phyloP scores from a whole-genome alignment of 2,113 vertebrate species.

The Sinocyclocheilus anophthalmus region DNA sequence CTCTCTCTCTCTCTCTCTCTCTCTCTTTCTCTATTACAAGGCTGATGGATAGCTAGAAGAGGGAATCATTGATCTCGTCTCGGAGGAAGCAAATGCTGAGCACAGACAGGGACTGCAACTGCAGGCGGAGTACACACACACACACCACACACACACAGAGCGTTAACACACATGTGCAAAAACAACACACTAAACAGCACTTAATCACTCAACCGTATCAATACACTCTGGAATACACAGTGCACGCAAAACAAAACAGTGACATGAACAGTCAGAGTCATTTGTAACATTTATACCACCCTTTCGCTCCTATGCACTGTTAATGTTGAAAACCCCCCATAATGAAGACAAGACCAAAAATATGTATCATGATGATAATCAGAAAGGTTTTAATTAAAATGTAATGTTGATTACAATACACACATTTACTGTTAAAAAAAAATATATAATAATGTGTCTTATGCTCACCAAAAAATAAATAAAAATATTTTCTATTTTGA shows the following conservation, averaged over 20 bases:
- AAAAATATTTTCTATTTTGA: too few species aligned
- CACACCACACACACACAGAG: neutral
- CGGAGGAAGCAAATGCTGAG: slow-evolving; percentile 69
- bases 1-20: slow-evolving; percentile 32
- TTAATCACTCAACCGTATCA: slow-evolving; percentile 32
- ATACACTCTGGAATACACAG: slow-evolving; percentile 29
- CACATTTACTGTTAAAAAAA: neutral
- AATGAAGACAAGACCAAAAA: neutral
- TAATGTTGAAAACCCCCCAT: neutral
- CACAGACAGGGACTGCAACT: slow-evolving; percentile 62
- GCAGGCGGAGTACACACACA: slow-evolving; percentile 52
- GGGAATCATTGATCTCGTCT: slow-evolving; percentile 70
- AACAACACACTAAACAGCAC: slow-evolving; percentile 25
- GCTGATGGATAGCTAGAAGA: slow-evolving; percentile 73
- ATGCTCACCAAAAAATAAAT: neutral
- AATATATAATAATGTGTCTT: neutral
- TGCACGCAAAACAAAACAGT: slow-evolving; percentile 26
- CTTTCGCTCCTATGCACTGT: neutral
- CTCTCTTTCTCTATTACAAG: slow-evolving; percentile 61
- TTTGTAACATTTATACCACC: slow-evolving; percentile 18
- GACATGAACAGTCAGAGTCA: slow-evolving; percentile 27
- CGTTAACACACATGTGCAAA: slow-evolving; percentile 29
- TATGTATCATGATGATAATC: neutral
- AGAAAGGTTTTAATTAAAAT: neutral
- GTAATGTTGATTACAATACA: neutral